Base-by-base conservation (phyloP, 1,140 invertebrate genomes). In the Adoxophyes honmai region DNA sequence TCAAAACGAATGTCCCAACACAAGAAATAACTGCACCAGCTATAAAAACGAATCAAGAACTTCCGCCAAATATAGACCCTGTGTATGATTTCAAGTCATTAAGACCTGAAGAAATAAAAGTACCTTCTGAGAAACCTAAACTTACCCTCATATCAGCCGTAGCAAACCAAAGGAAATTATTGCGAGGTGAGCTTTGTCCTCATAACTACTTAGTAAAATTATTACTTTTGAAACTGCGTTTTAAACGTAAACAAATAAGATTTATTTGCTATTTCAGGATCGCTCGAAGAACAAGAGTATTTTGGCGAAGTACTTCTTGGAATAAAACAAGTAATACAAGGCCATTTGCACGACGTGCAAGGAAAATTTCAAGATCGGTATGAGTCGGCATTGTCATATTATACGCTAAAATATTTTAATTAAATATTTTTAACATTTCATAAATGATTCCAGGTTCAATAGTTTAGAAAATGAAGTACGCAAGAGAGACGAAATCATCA, bases 401-500 rank as follows among this genome's bases (percentile, higher is more conserved):
- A 35, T 7, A 36, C 15, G 0, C 34, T 0, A 34, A 9, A 6
- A 37, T 44, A 62, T 33, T 52, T 39, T 55, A 16, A 36, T 18
- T 60, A 53, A 2, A 38, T 52, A 52, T 59, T 28, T 28, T 6
- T 3, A 44, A 34, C 16, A 48, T 48, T 18, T 62, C 52, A 38
- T 55, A 60, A 54, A 13, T 21, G 2, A 13, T 55, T 70, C 71
- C 52, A 92, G 94, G 37, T 95, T 95, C 71, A 90, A 91, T 13
- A 93, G 90, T 37, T 86, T 97, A 69, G 94, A 96, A 79, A 89
- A 92, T 35, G 95, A 96, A 86, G 92, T 96, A 7, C 90, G 90
- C 6, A 93, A 92, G 57, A 90, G 95, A 5, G 95, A 96, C 76
- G 92, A 94, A 70, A 93, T 96, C 35, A 96, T 96, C 63, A 90